Percentiles rank a stretch among this genome's conserved stretches.
phyloP scores from a whole-genome alignment of 2,888 invertebrate genomes.

The Stenolophus ochropezus region DNA sequence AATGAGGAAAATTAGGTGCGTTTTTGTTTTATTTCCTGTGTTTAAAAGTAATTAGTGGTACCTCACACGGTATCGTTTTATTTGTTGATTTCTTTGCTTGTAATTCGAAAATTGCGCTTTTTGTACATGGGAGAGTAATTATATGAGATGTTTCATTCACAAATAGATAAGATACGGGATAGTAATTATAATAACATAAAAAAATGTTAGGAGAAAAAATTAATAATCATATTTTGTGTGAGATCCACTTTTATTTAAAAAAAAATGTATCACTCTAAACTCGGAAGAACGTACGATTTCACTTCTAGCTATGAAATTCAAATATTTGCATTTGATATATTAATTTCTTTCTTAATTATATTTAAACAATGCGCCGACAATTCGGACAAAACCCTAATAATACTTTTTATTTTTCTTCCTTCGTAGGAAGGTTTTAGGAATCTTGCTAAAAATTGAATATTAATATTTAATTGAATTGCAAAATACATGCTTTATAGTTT shows the following conservation, averaged over 20 bases:
- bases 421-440: too few relatives aligned
- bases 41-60: slow-evolving; percentile 23
- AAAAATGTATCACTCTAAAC: too few relatives aligned
- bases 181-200: not conserved
- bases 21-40: slow-evolving; percentile 30
- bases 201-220: not conserved
- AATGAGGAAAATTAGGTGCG: not conserved
- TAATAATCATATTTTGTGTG: not conserved
- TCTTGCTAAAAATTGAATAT: too few relatives aligned
- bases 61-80: slow-evolving; percentile 7
- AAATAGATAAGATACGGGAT: not conserved
- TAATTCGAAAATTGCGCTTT: slow-evolving; percentile 27
- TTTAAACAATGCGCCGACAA: too few relatives aligned
- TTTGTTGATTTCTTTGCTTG: not conserved
- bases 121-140: not conserved
- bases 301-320: too few relatives aligned
- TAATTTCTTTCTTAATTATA: too few relatives aligned
- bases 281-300: too few relatives aligned
- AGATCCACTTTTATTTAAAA: not conserved
- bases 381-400: too few relatives aligned
- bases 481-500: too few relatives aligned
- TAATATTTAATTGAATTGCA: too few relatives aligned
- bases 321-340: too few relatives aligned
- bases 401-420: too few relatives aligned
- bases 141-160: not conserved